phyloP scores from a whole-genome alignment of 1,140 invertebrate species.

The Paracyclopina nana region DNA sequence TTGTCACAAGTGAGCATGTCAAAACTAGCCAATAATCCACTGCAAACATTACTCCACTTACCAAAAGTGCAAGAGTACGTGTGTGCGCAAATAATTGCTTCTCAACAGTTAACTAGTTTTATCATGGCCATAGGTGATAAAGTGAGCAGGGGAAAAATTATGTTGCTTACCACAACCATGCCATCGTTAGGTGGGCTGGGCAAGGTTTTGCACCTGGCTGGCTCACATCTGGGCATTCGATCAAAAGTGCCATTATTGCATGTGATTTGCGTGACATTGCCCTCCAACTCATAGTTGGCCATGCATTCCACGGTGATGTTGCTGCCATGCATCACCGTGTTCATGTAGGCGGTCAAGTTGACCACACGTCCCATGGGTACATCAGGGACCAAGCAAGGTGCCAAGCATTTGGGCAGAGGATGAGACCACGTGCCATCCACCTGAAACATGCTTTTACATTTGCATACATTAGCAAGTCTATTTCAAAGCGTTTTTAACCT shows the following conservation, averaged over 20 bases:
- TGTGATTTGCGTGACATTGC: constrained; percentile 45
- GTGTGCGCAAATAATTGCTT: no score
- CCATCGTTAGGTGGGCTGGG: constrained; percentile 11
- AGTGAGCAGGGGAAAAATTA: no score
- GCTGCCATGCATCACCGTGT: constrained; percentile 61
- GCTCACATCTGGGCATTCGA: constrained; percentile 68
- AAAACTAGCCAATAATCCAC: no score
- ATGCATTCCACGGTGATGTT: constrained; percentile 57
- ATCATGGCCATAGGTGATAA: no score
- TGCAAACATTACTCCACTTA: no score
- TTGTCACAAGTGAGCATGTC: no score
- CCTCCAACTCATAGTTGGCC: constrained; percentile 30
- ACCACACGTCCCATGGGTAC: constrained; percentile 55
- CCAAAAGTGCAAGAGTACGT: no score
- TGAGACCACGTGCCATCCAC: constrained; percentile 34
- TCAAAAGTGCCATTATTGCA: constrained; percentile 94
- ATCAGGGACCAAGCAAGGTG: constrained; percentile 72
- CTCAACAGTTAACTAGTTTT: no score
- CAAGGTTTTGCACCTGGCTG: constrained; percentile 31
- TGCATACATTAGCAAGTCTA: no score
- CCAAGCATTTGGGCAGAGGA: constrained; percentile 32
- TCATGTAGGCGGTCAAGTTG: constrained; percentile 23
- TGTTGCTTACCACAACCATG: constrained; percentile 15
- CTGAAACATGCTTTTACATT: no score
- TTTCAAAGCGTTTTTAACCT: constrained; percentile 16